These are phyloP conservation scores for Drosophila emarginata DNA, from an alignment of 2,888 invertebrate species.

Conservation along the genomic window DNA sequence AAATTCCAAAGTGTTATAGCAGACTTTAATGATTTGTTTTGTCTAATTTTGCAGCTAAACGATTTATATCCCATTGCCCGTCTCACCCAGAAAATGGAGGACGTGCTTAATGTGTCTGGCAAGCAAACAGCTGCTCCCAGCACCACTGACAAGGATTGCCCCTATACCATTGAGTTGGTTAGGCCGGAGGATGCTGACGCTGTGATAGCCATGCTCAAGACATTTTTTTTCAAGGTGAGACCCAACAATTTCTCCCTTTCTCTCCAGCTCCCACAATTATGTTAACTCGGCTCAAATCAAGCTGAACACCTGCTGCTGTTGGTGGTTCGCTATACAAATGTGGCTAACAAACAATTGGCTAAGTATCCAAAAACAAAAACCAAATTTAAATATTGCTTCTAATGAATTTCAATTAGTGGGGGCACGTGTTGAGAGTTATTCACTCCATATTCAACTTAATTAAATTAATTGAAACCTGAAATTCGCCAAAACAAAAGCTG, in stretches of 20 bases:
- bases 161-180: conserved; percentile 82
- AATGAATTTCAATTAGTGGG: conserved; percentile 38
- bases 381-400: conserved; percentile 50
- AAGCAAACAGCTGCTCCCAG: conserved; percentile 13
- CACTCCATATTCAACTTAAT: conserved; percentile 32
- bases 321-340: background rate
- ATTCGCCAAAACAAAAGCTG: conserved; percentile 38
- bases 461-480: conserved; percentile 26
- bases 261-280: background rate
- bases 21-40: conserved; percentile 51
- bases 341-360: conserved; percentile 16
- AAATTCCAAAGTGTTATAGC: conserved; percentile 1
- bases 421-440: conserved; percentile 16
- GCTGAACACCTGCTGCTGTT: conserved; percentile 36
- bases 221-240: conserved; percentile 84
- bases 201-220: conserved; percentile 84
- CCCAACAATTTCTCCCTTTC: background rate
- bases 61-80: conserved; percentile 81
- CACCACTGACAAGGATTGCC: conserved; percentile 52
- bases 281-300: conserved; percentile 19
- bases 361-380: conserved; percentile 32
- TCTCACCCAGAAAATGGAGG: conserved; percentile 81
- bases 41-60: conserved; percentile 75
- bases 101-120: conserved; percentile 73
- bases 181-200: conserved; percentile 83